These are phyloP conservation scores for Electrophaes corylata DNA, from an alignment of 2,888 invertebrate species.

Conservation along the genomic window DNA sequence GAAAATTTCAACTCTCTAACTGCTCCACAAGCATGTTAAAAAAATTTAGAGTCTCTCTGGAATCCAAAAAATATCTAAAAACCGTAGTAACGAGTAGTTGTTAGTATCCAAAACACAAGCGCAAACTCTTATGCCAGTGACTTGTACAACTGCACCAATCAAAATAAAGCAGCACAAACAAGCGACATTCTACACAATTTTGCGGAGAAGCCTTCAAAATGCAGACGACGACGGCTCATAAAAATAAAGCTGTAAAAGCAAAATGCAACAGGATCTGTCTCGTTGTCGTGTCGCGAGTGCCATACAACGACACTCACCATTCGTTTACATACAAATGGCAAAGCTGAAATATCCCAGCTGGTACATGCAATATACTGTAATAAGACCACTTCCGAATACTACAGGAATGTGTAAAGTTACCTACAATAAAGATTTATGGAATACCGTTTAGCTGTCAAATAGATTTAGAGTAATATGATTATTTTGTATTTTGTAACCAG, in stretches of 20 bases:
- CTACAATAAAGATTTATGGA: no score
- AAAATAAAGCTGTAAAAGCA: slow-evolving; percentile 36
- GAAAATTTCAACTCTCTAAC: no score
- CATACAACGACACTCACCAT: slow-evolving; percentile 72
- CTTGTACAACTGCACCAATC: background rate
- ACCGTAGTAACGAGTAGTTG: no score
- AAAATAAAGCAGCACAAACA: slow-evolving; percentile 39
- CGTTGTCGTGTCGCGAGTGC: slow-evolving; percentile 42
- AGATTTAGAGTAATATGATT: no score
- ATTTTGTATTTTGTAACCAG: no score
- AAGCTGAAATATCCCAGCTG: slow-evolving; percentile 13
- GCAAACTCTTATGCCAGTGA: no score
- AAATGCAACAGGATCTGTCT: slow-evolving; percentile 40
- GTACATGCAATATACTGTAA: background rate
- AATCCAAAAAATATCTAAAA: no score
- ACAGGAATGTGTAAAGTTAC: no score
- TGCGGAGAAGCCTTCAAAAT: slow-evolving; percentile 18
- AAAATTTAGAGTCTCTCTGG: no score
- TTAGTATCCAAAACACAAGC: slow-evolving; percentile 1
- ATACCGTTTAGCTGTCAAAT: no score
- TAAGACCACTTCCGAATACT: no score
- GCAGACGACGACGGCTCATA: slow-evolving; percentile 27
- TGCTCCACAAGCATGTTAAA: no score
- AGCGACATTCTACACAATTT: slow-evolving; percentile 50
- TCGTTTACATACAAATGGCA: slow-evolving; percentile 82